These are phyloP conservation scores for Osmoderma eremita DNA, from an alignment of 2,888 invertebrate species.

Conservation along the genomic window DNA sequence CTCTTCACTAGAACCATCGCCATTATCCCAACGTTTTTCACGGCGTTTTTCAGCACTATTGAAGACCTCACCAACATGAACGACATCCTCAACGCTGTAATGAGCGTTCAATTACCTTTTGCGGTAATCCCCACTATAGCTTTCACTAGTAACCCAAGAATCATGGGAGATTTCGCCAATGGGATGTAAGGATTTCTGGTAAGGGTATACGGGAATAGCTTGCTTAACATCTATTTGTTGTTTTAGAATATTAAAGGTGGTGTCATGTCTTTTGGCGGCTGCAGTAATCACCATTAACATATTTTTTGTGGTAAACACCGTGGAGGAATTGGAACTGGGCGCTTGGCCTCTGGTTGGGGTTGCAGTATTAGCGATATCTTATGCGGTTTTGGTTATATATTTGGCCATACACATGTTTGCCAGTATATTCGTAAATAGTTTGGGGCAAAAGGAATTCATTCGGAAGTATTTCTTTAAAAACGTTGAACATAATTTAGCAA, in stretches of 20 bases:
- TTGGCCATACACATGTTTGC: slow-evolving; percentile 74
- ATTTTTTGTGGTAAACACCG: slow-evolving; percentile 76
- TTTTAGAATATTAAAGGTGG: slow-evolving; percentile 73
- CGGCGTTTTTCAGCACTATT: slow-evolving; percentile 74
- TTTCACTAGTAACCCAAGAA: slow-evolving; percentile 78
- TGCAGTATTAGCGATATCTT: slow-evolving; percentile 69
- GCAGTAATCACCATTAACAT: slow-evolving; percentile 81
- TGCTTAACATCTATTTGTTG: slow-evolving; percentile 38
- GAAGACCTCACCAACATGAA: slow-evolving; percentile 80
- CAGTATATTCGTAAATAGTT: slow-evolving; percentile 60
- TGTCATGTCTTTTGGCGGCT: slow-evolving; percentile 72
- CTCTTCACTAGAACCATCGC: slow-evolving; percentile 83
- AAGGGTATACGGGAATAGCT: no score
- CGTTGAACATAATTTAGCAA: slow-evolving; percentile 35
- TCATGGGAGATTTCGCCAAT: slow-evolving; percentile 87
- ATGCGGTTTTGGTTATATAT: slow-evolving; percentile 75
- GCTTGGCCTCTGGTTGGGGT: slow-evolving; percentile 62
- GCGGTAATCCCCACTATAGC: slow-evolving; percentile 86
- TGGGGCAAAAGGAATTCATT: slow-evolving; percentile 42
- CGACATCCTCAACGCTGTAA: slow-evolving; percentile 84
- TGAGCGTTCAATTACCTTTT: slow-evolving; percentile 89
- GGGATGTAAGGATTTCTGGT: slow-evolving; percentile 75
- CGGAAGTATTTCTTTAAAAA: slow-evolving; percentile 44
- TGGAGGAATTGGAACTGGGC: slow-evolving; percentile 62
- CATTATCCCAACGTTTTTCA: slow-evolving; percentile 76